phyloP scores from a whole-genome alignment of 2,113 vertebrate genomes.

The Lamprotornis superbus region DNA sequence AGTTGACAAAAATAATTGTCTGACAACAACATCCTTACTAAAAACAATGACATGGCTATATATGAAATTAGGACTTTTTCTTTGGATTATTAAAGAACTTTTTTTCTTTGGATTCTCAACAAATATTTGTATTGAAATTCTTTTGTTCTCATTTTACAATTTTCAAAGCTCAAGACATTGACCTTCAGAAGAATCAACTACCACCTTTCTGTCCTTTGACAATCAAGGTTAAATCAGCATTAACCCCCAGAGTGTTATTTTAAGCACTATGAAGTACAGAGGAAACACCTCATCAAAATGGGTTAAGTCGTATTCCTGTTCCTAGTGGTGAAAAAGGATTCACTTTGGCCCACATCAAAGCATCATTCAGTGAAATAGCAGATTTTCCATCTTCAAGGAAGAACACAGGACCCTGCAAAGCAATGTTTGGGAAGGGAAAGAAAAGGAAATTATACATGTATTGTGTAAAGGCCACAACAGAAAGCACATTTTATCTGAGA shows the following conservation, averaged over 20 bases:
- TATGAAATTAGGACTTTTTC: conserved; percentile 12
- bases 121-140: conserved; percentile 6
- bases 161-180: conserved; percentile 15
- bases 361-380: conserved; percentile 91
- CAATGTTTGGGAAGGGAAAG: background rate
- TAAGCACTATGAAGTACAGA: background rate
- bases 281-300: conserved; percentile 81
- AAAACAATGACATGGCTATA: conserved; percentile 2
- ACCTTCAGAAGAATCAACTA: conserved; percentile 15
- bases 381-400: conserved; percentile 96
- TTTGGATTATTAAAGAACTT: conserved; percentile 61
- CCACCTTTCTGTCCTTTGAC: background rate
- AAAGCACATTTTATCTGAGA: background rate
- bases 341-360: conserved; percentile 98
- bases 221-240: conserved; percentile 14
- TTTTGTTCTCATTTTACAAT: conserved; percentile 36
- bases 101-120: conserved; percentile 63
- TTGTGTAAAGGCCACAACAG: background rate
- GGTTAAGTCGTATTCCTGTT: conserved; percentile 93
- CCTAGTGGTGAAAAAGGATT: conserved; percentile 97
- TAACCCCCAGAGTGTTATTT: background rate
- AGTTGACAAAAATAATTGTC: background rate
- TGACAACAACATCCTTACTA: background rate
- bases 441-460: background rate
- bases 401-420: conserved; percentile 88